phyloP scores from a whole-genome alignment of 2,888 invertebrate species.

The Oxytorus armatus region DNA sequence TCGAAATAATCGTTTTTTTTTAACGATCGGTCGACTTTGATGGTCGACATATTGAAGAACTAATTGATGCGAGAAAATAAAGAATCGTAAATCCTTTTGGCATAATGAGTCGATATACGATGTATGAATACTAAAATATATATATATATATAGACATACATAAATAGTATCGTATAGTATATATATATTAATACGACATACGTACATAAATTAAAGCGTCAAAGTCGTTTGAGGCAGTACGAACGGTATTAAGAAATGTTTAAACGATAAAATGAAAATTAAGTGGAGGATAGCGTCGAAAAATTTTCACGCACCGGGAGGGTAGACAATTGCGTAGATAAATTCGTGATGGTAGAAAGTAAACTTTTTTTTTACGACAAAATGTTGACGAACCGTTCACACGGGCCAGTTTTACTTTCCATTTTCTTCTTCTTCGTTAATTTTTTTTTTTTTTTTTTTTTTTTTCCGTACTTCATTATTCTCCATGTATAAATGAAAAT shows the following conservation, averaged over 20 bases:
- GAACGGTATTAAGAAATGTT: slow-evolving; percentile 48
- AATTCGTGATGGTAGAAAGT: slow-evolving; percentile 41
- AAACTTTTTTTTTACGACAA: slow-evolving; percentile 12
- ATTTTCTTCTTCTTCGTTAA: slow-evolving; percentile 45
- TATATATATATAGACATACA: too few relatives aligned
- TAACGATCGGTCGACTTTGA: neutral
- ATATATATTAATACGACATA: slow-evolving; percentile 25
- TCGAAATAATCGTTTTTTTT: neutral
- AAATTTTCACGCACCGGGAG: slow-evolving; percentile 53
- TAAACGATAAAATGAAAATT: slow-evolving; percentile 44
- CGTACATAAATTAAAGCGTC: slow-evolving; percentile 33
- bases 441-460: slow-evolving; percentile 21
- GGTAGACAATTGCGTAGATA: slow-evolving; percentile 60
- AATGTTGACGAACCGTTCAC: slow-evolving; percentile 17
- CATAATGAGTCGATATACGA: slow-evolving; percentile 31
- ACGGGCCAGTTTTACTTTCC: slow-evolving; percentile 67
- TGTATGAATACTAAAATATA: slow-evolving; percentile 38
- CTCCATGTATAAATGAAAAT: slow-evolving; percentile 8
- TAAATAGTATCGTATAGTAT: slow-evolving; percentile 38
- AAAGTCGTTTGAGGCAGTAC: slow-evolving; percentile 45
- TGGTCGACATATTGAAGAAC: too few relatives aligned
- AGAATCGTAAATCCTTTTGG: slow-evolving; percentile 12
- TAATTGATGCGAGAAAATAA: too few relatives aligned
- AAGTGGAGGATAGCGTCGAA: slow-evolving; percentile 50
- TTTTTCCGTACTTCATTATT: neutral